phyloP scores from a whole-genome alignment of 1,140 invertebrate genomes.

The Myzus persicae region DNA sequence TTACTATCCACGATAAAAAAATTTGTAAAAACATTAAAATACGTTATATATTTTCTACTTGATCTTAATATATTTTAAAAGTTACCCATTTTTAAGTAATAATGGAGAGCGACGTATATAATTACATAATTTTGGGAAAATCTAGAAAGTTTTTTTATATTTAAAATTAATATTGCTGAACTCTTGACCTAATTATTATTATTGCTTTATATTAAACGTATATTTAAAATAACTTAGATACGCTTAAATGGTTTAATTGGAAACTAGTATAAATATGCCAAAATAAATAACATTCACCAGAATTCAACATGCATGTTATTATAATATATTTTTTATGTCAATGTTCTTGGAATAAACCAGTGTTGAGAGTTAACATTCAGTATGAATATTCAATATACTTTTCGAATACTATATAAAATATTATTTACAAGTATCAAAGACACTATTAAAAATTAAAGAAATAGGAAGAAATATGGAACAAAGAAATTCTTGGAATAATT shows the following conservation, averaged over 20 bases:
- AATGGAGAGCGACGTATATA: not conserved
- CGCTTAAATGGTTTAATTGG: not conserved
- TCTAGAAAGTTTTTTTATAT: not conserved
- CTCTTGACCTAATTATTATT: not conserved
- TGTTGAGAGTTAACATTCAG: not conserved
- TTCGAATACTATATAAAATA: not conserved
- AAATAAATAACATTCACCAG: not conserved
- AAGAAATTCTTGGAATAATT: not conserved
- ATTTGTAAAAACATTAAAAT: not conserved
- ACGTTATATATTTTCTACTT: not conserved
- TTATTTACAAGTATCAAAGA: not conserved
- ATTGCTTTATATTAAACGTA: not conserved
- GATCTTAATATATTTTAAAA: not conserved
- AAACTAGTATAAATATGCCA: not conserved
- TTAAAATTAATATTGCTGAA: not conserved
- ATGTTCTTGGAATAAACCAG: not conserved
- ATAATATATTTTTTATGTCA: not conserved
- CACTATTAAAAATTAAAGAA: not conserved
- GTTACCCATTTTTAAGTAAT: not conserved
- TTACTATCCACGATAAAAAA: not conserved
- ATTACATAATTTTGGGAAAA: not conserved
- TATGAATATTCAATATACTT: too few species aligned
- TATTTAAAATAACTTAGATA: not conserved
- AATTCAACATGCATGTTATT: not conserved
- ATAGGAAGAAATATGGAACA: not conserved